Evolutionary conservation across 2,888 invertebrate species (phyloP).

Genomic region (Hyposoter didymator): DNA sequence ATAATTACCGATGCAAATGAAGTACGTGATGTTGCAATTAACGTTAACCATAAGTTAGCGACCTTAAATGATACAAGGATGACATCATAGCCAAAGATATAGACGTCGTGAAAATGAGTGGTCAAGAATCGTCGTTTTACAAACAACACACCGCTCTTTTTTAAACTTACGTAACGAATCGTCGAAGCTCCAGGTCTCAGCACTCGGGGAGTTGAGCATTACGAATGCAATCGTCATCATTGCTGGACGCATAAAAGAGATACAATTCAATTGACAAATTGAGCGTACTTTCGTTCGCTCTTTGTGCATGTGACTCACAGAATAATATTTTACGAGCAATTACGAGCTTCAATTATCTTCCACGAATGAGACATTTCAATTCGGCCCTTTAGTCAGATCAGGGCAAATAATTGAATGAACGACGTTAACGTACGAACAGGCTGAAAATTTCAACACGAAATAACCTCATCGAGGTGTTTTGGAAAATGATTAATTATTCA

Average conservation of each 20-base stretch:
- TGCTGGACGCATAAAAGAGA: slow-evolving; percentile 5
- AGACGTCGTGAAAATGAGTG: slow-evolving; percentile 46
- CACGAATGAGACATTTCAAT: background rate
- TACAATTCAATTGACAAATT: slow-evolving; percentile 44
- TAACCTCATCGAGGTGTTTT: background rate
- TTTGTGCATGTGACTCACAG: background rate
- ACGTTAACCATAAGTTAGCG: slow-evolving; percentile 65
- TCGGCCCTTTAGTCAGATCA: background rate
- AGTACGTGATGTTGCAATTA: slow-evolving; percentile 71
- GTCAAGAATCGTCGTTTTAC: slow-evolving; percentile 55
- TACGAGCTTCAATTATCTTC: slow-evolving; percentile 16
- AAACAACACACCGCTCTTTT: slow-evolving; percentile 35
- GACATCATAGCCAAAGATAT: slow-evolving; percentile 69
- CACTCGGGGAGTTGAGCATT: slow-evolving; percentile 13
- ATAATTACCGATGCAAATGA: slow-evolving; percentile 75
- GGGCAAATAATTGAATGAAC: background rate
- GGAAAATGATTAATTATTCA: background rate
- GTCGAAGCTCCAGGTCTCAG: slow-evolving; percentile 30
- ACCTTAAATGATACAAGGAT: slow-evolving; percentile 68
- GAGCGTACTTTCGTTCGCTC: background rate
- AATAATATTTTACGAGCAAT: slow-evolving; percentile 28
- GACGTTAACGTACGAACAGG: background rate
- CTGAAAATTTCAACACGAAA: background rate
- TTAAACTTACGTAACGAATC: slow-evolving; percentile 55
- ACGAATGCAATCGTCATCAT: slow-evolving; percentile 6